Base-by-base conservation (phyloP, 1,140 invertebrate species). In the Euwallacea similis region DNA sequence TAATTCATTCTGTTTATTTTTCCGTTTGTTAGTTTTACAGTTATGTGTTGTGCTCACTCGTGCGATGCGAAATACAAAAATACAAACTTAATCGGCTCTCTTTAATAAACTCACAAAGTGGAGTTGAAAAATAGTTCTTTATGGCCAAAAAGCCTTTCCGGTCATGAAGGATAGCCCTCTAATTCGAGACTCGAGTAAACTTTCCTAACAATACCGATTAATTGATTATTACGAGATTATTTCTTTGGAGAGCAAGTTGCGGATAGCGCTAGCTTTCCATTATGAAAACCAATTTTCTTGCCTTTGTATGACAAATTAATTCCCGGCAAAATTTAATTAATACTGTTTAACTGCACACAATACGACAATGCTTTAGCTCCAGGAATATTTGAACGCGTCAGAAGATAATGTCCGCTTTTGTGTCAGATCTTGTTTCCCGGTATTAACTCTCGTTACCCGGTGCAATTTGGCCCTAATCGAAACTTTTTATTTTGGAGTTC, bases 241-340 rank as follows among this genome's bases (percentile, higher is more conserved):
- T 66, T 66, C 64, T 66, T 15, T 7, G 11, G 44, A 53, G 53
- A 53, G 62, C 44, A 63, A 63, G 60, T 63, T 63, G 60, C n/a
- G 43, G 60, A 63, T 63, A 63, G 43, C 15, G 42, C 47, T 10
- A 55, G 50, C 13, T 66, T 66, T 55, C 64, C 53, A 66, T 66
- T 66, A 55, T 66, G 64, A 66, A 66, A 66, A 55, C 64, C 50
- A 66, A 66, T 66, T 66, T 66, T 66, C 64, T 55, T 55, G 64
- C 64, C 21, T 55, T 66, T 66, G 64, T 66, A 53, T 66, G 64
- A 66, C 64, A 66, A 66, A 66, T 55, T 66, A 54, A 66, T 66
- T 54, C 64, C 62, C n/a, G 42, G 33, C 62, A 33, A 64, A 64
- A 53, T 64, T 50, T 64, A 64, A 64, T 64, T 64, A 64, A 64